Base-by-base conservation (phyloP, 2,888 invertebrate species). In the Nineta flava region DNA sequence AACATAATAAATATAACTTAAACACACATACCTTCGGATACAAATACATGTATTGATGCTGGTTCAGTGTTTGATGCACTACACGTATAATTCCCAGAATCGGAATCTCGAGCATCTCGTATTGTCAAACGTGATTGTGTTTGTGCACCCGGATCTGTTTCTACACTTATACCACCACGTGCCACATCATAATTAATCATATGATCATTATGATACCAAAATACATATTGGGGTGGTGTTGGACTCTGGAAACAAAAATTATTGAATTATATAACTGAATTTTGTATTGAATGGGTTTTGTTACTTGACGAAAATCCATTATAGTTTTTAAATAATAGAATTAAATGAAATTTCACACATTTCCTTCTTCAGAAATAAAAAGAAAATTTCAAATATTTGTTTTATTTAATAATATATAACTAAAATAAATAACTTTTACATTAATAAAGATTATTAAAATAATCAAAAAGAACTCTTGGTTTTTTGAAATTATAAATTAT, bases 161-260 rank as follows among this genome's bases (percentile, higher is more conserved):
- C 79, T 62, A 92, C 88, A 57, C 76, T 76, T 57, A 88, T 87
- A 57, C 81, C 82, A 57, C 87, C 83, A 61, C 88, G 79, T 59
- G 83, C 74, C 60, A 79, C 83, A 70, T 91, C 90, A 71, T 90
- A 91, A 76, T 91, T 92, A 72, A 92, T 88, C 83, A 92, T 88
- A 64, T 86, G 83, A 68, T 85, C 84, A 73, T 92, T 90, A 74
- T 91, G 91, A 72, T 87, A 91, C 92, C 92, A 92, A 74, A 91
- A 91, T 64, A 93, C 90, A 74, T 90, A 92, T 71, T 90, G 90
- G 56, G 91, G 91, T 57, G 90, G 91, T 63, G 83, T 86, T 50
- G 91, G 91, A 66, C 90, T 90, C 87, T 90, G 77, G 76, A 57
- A 53, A 46, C 19, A 45, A 45, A 53, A 48, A 48, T n/a, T 40